Evolutionary conservation across 2,888 invertebrate species (phyloP), one percentile per base, ranked within the genome.

Genomic region (Drosophila colorata): DNA sequence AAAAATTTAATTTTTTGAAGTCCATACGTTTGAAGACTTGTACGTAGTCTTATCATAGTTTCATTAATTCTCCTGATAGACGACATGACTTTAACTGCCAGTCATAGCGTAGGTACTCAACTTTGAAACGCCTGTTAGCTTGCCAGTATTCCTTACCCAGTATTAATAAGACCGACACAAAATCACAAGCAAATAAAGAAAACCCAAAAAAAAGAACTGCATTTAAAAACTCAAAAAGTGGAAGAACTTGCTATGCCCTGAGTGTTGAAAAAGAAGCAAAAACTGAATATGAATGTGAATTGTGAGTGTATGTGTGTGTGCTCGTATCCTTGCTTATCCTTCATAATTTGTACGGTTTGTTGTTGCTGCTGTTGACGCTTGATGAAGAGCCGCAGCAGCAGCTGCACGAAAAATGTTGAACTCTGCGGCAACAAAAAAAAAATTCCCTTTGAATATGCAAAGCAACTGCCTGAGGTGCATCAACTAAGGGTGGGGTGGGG

Each of bases 341-440:
- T 77, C 69, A 80, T 80, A 81, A 80, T 80, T 77, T 81, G 60
- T 74, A 71, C 60, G 58, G 69, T 41, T 77, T 80, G 59, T 59
- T 73, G 57, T 52, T 47, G 58, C 49, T 72, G 66, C 57, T 56
- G 63, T 57, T 76, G 76, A 69, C 73, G 74, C 57, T 55, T 76
- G 78, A 76, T 84, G 78, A 84, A 84, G 87, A 84, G 81, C 65
- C 71, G 37, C 66, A 67, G 56, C 80, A 65, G 66, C 79, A 68
- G 74, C 76, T 74, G 75, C 57, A 68, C 43, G 33, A 52, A 52
- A 20, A 25, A 64, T 48, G 41, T 52, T 49, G 44, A 73, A 68
- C 61, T 59, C 66, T 33, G 33, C 56, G 23, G 23, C 53, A 33
- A 23, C 25, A 20, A 13, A 7, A 63, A 71, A 66, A 68, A 52